These are phyloP conservation scores for Linepithema humile DNA, from an alignment of 1,140 invertebrate genomes.

Conservation along the genomic window DNA sequence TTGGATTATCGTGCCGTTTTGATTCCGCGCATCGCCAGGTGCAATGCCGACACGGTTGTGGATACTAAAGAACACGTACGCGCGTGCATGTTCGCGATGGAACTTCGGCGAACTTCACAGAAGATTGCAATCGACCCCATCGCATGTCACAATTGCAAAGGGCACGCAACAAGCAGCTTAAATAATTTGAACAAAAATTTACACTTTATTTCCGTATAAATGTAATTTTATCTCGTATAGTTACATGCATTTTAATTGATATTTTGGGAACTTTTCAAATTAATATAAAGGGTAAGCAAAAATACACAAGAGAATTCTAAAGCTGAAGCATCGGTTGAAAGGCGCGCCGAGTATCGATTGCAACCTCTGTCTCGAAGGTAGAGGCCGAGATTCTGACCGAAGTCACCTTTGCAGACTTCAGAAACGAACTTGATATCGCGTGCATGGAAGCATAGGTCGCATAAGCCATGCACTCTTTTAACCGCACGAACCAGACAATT, in stretches of 20 bases:
- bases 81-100: background rate
- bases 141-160: constrained; percentile 17
- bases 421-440: constrained; percentile 66
- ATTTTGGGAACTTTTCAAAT: background rate
- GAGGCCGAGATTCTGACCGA: constrained; percentile 67
- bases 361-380: constrained; percentile 76
- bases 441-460: constrained; percentile 1
- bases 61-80: background rate
- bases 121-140: constrained; percentile 28
- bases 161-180: background rate
- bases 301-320: constrained; percentile 31
- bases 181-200: background rate
- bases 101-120: constrained; percentile 4
- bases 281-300: background rate
- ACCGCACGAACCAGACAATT: constrained; percentile 10
- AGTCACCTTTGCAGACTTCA: constrained; percentile 74
- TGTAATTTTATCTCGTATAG: background rate
- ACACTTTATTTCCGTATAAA: background rate
- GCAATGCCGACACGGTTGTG: constrained; percentile 36
- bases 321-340: constrained; percentile 65
- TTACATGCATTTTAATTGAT: background rate
- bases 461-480: constrained; percentile 12
- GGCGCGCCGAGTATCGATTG: constrained; percentile 78
- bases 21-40: constrained; percentile 75
- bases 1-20: constrained; percentile 51